These are phyloP conservation scores for Holothuria glaberrima DNA, from an alignment of 35 echinoderm and acorn worm genomes.

Conservation along the genomic window DNA sequence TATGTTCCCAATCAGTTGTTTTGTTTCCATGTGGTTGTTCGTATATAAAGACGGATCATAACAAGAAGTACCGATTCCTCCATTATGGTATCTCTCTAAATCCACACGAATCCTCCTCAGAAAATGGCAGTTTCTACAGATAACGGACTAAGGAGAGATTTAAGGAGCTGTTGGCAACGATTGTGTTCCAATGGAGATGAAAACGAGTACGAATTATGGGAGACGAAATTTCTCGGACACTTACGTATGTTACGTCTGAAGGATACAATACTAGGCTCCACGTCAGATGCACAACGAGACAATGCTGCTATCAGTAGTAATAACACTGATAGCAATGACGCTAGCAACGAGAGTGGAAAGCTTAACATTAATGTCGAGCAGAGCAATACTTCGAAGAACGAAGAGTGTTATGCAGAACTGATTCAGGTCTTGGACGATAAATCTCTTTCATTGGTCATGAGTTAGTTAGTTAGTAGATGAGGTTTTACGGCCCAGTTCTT, in stretches of 20 bases:
- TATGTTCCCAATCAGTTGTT: too few species aligned
- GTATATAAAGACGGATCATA: too few species aligned
- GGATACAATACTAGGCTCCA: too few species aligned
- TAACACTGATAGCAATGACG: too few species aligned
- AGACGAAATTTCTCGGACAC: slow-evolving; percentile 25
- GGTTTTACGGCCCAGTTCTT: too few species aligned
- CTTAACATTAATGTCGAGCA: slow-evolving; percentile 26
- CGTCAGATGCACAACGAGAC: not conserved
- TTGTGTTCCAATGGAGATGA: slow-evolving; percentile 9
- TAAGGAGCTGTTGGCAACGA: slow-evolving; percentile 5
- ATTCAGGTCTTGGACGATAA: slow-evolving; percentile 54
- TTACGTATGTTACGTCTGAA: too few species aligned
- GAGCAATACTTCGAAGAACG: not conserved
- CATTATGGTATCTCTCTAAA: too few species aligned
- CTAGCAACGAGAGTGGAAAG: not conserved
- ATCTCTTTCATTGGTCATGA: slow-evolving; percentile 39
- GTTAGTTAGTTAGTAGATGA: too few species aligned
- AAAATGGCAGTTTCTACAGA: too few species aligned
- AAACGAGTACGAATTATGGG: slow-evolving; percentile 30
- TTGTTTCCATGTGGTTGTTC: too few species aligned
- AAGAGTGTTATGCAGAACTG: slow-evolving; percentile 62
- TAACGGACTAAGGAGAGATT: slow-evolving; percentile 54
- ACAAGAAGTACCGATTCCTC: too few species aligned
- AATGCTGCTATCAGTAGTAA: not conserved
- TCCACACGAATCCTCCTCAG: too few species aligned